Evolutionary conservation across 2,888 invertebrate species (phyloP), one percentile per base, ranked within the genome.

Genomic region (Odontocolon sp.): DNA sequence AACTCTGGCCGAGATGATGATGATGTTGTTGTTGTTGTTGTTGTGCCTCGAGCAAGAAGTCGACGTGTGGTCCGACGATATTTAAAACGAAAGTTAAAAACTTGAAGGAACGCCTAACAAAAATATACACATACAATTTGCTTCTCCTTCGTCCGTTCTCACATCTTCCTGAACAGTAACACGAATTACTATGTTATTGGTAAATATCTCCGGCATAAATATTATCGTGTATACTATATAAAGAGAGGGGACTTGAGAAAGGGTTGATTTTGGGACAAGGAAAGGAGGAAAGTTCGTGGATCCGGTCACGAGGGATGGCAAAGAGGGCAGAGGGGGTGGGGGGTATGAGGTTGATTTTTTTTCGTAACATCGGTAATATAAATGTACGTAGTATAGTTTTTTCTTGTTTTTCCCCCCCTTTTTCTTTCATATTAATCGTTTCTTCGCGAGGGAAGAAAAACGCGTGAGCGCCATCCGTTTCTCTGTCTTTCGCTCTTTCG

Each of bases 141-240:
- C 75, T 64, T 78, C 78, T 79, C 66, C 82, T 79, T 79, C 70
- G 61, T 77, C 70, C 63, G 52, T 72, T 78, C 77, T 82, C 68
- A 57, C 67, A 69, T 71, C 68, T 63, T 69, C 61, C 67, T 80
- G 81, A 73, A 81, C 74, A 81, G 77, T 82, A 81, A 83, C 80
- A 82, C 74, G 80, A 82, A 78, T 83, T 78, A 82, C 79, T 83
- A 83, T 74, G 81, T 81, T 80, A 79, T 75, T 80, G 78, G 80
- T 80, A 81, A 81, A 80, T 77, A 81, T 79, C 79, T 79, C 81
- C 81, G 81, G 77, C 80, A 80, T 81, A 81, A 81, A 81, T 81
- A 80, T 83, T 79, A 79, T 79, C 72, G 77, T 81, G 73, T 81
- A 80, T 79, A 79, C 67, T 79, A 77, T 80, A 79, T 69, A 77